These are phyloP conservation scores for Liasis olivaceus DNA, from an alignment of 2,797 vertebrate species.

Conservation along the genomic window DNA sequence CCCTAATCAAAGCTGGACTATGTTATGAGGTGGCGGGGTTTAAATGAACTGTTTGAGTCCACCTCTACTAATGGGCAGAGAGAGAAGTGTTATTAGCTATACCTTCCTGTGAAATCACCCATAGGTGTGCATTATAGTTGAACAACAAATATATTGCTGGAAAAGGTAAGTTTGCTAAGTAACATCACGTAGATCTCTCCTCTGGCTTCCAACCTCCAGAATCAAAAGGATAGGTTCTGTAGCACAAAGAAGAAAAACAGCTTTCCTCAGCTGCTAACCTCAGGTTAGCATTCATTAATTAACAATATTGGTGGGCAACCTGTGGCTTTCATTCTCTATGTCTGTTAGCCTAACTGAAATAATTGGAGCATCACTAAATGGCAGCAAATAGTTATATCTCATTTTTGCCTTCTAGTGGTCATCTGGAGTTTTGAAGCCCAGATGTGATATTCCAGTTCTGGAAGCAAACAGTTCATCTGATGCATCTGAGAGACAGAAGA, in stretches of 20 bases:
- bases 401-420: too few species aligned
- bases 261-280: not conserved
- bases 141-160: not conserved
- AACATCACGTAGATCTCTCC: not conserved
- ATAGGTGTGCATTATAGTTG: not conserved
- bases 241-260: not conserved
- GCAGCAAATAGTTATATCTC: too few species aligned
- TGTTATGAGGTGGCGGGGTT: not conserved
- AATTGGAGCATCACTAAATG: too few species aligned
- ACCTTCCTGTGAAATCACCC: not conserved
- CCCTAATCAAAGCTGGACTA: not conserved
- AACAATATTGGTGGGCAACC: too few species aligned
- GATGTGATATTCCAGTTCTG: too few species aligned
- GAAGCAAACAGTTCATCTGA: too few species aligned
- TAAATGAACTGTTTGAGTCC: not conserved
- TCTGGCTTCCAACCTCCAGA: not conserved
- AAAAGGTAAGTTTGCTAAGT: not conserved
- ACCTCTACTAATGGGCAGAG: not conserved
- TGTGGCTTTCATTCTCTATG: too few species aligned
- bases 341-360: too few species aligned
- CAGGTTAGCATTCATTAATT: not conserved
- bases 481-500: too few species aligned
- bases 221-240: not conserved
- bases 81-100: not conserved
- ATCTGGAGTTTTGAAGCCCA: too few species aligned